Base-by-base conservation (phyloP, 1,140 invertebrate genomes). In the Macrobrachium rosenbergii region DNA sequence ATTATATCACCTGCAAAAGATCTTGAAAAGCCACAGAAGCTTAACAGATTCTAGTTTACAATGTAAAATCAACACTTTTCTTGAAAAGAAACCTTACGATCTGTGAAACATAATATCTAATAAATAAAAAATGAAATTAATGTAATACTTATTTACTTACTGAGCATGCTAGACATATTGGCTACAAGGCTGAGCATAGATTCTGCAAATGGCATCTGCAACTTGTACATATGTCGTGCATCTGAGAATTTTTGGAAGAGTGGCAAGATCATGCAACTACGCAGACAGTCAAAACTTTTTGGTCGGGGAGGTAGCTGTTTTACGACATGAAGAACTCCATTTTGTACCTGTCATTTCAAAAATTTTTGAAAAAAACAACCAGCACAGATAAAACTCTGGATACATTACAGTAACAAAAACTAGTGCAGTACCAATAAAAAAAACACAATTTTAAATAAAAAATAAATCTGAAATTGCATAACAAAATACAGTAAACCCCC, bases 131-230 rank as follows among this genome's bases (percentile, higher is more conserved):
- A 81, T 0, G 64, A 81, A 81, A 81, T 10, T 52, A 79, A 11
- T n/a, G 58, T 8, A 52, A 62, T 52, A 64, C 43, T 7, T 28
- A 45, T 7, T 21, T 11, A 83, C 87, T 64, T 72, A 83, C 82
- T 83, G 14, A 83, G 83, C 7, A 73, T 21, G 17, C 17, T 63
- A 11, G 75, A 45, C 64, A 69, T 79, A 11, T 63, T 58, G 17
- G 63, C 78, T 19, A 76, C 62, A 6, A 88, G 23, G 11, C 58
- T 62, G 11, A 88, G 58, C 16, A 88, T 19, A 12, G 80, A 73
- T 28, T 82, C 63, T 2, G 87, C 87, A 69, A 67, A 88, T 19
- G 81, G 81, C 43, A 76, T 17, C n/a, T 88, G 87, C 37, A 88
- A 58, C 16, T 52, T 78, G 3, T 14, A 8, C 14, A 80, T 80